Evolutionary conservation across 2,797 vertebrate species (phyloP).

Genomic region (Aeoliscus strigatus): DNA sequence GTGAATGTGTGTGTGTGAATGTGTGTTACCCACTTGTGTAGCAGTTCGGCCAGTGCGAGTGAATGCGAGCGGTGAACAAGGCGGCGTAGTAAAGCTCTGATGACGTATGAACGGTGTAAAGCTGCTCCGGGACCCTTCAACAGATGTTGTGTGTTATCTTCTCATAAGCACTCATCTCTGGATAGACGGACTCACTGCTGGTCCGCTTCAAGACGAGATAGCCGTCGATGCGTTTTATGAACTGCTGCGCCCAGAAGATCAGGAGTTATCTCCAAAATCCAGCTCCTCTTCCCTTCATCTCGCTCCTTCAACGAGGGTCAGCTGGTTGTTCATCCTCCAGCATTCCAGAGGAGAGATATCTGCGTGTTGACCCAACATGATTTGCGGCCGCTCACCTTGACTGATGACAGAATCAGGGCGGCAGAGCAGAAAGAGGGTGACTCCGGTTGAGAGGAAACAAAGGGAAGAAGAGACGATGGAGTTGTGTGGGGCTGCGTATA

Average conservation of each 20-base stretch:
- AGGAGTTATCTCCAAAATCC: slow-evolving; percentile 6
- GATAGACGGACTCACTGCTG: no score
- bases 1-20: no score
- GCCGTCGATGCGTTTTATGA: slow-evolving; percentile 7
- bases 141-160: no score
- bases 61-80: no score
- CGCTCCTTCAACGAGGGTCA: slow-evolving; percentile 5
- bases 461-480: slow-evolving; percentile 1
- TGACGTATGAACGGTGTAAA: no score
- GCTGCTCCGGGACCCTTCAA: no score
- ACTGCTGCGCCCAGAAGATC: slow-evolving; percentile 2
- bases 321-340: slow-evolving; percentile 10
- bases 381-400: background rate
- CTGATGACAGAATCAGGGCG: slow-evolving; percentile 15
- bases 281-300: background rate
- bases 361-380: slow-evolving; percentile 1
- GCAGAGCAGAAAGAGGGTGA: slow-evolving; percentile 10
- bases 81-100: no score
- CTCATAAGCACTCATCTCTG: no score
- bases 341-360: slow-evolving; percentile 12
- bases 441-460: slow-evolving; percentile 9
- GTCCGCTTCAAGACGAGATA: slow-evolving; percentile 5
- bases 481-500: slow-evolving; percentile 6
- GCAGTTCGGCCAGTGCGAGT: no score
- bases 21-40: no score